phyloP scores from a whole-genome alignment of 2,888 invertebrate genomes.

The Cheilosia pagana region DNA sequence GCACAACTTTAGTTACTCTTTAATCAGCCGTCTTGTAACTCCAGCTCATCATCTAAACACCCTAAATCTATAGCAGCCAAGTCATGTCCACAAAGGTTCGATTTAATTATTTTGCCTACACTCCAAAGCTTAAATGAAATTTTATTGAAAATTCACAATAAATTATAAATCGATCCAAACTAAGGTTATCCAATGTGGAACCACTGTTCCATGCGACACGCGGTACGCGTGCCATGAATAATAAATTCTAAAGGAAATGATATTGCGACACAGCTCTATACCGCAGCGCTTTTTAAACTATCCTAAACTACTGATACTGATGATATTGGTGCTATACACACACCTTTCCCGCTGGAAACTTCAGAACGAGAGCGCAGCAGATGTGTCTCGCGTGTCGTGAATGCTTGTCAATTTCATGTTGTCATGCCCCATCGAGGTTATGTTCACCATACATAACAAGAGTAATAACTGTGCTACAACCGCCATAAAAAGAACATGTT shows the following conservation, averaged over 20 bases:
- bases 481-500: constrained; percentile 5
- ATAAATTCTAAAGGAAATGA: constrained; percentile 7
- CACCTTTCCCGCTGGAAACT: constrained; percentile 17
- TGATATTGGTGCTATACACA: not conserved
- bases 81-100: constrained; percentile 4
- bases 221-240: constrained; percentile 52
- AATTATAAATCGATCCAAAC: constrained; percentile 2
- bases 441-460: constrained; percentile 11
- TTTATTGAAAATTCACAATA: constrained; percentile 32
- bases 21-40: too few relatives aligned
- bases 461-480: constrained; percentile 15
- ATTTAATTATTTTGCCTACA: not conserved
- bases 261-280: constrained; percentile 6
- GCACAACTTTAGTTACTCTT: too few relatives aligned
- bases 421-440: constrained; percentile 1
- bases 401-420: constrained; percentile 46
- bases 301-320: constrained; percentile 28
- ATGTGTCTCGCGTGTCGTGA: constrained; percentile 6
- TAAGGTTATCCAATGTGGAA: constrained; percentile 19
- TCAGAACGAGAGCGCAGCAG: constrained; percentile 6
- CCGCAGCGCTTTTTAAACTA: constrained; percentile 18
- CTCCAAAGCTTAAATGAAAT: constrained; percentile 17
- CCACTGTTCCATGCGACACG: not conserved
- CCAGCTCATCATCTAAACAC: not conserved
- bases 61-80: not conserved